phyloP scores from a whole-genome alignment of 1,140 invertebrate genomes.

The Homarus americanus region DNA sequence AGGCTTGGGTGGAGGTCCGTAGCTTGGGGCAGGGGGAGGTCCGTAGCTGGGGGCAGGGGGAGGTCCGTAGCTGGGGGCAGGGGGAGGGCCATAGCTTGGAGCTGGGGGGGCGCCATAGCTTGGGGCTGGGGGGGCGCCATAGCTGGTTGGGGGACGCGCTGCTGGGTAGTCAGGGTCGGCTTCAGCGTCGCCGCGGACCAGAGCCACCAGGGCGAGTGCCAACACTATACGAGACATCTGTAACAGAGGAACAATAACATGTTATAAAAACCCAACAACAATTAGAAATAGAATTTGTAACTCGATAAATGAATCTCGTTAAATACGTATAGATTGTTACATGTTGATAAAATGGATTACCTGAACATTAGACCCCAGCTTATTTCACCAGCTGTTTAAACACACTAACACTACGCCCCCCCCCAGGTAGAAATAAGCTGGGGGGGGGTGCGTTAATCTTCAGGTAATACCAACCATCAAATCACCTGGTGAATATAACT shows the following conservation, averaged over 20 bases:
- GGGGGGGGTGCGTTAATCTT: too few species aligned
- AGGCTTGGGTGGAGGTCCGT: conserved; percentile 61
- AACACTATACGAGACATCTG: conserved; percentile 38
- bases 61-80: conserved; percentile 58
- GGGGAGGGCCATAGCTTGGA: conserved; percentile 45
- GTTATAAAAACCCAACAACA: not conserved
- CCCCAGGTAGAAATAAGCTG: too few species aligned
- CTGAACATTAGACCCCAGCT: not conserved
- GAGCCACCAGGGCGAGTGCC: conserved; percentile 3
- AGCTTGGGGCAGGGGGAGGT: conserved; percentile 25
- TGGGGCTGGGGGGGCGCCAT: conserved; percentile 57
- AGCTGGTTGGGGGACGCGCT: conserved; percentile 51
- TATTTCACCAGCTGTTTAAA: not conserved
- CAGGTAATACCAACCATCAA: too few species aligned
- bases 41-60: conserved; percentile 42
- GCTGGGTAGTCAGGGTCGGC: conserved; percentile 65
- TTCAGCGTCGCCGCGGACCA: conserved; percentile 51
- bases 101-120: conserved; percentile 27
- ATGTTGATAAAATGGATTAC: not conserved
- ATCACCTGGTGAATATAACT: too few species aligned
- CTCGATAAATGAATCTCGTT: not conserved
- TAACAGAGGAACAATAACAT: not conserved
- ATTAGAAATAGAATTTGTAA: not conserved
- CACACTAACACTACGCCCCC: too few species aligned
- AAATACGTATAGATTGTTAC: not conserved